Evolutionary conservation across 1,140 invertebrate genomes (phyloP), one percentile per base, ranked within the genome.

Genomic region (Centruroides vittatus): DNA sequence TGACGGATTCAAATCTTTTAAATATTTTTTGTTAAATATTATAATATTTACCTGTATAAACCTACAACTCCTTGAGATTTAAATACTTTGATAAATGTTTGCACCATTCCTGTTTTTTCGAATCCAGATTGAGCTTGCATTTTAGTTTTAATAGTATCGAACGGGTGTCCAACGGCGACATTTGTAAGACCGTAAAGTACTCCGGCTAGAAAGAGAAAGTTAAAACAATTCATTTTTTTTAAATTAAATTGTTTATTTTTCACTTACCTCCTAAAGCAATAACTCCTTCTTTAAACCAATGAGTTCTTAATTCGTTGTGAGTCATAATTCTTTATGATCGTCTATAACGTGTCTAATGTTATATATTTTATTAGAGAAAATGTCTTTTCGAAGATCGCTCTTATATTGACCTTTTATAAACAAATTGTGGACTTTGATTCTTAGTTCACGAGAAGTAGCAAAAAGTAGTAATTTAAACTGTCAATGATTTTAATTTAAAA

Each of bases 141-240:
- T 64, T 73, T 73, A 7, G 71, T 73, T 61, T 73, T 73, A 13
- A 73, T 64, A n/a, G 72, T 73, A 61, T 73, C 72, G 62, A 72
- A 72, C 6, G 72, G 72, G 61, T 73, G 72, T 0, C 72, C 72
- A 6, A 73, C 69, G 54, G 64, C 67, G 3, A 70, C 68, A 65
- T 68, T 73, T 12, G 72, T 73, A 13, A 71, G 11, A 6, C 72
- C 72, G 69, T 73, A 73, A 9, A 73, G 62, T 9, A 73, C 66
- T n/a, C 72, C 72, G 56, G 71, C 71, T 72, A 56, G 46, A 70
- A 68, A 50, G 8, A 12, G 11, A 36, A 56, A 47, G 11, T 12
- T 34, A 58, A 12, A 52, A 62, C 48, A 13, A 59, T 47, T 52
- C 11, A 23, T 53, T 41, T 41, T 41, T 7, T 6, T 41, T 2